Percentiles rank a stretch among this genome's conserved stretches.
Evolutionary conservation across 1,140 invertebrate genomes (phyloP).

Genomic region (Cydia splendana): DNA sequence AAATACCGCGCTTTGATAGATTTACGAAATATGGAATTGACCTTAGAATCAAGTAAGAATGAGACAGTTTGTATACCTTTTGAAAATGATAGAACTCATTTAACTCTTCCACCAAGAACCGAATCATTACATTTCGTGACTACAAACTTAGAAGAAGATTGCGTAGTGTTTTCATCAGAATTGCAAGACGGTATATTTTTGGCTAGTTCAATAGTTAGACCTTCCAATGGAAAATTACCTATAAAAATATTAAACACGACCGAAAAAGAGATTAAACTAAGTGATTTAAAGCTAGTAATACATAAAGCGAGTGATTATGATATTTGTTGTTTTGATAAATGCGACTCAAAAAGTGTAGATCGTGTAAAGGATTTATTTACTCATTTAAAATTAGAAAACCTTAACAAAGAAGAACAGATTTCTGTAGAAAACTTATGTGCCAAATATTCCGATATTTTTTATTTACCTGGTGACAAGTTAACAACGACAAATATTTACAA

Average conservation of each 20-base stretch:
- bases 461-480: conserved; percentile 6
- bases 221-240: too few species aligned
- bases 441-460: not conserved
- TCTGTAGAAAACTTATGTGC: conserved; percentile 2
- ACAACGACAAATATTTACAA: conserved; percentile 6
- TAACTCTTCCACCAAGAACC: too few species aligned
- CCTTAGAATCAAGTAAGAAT: too few species aligned
- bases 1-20: not conserved
- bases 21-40: not conserved
- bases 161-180: too few species aligned
- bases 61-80: too few species aligned
- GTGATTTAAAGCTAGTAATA: not conserved
- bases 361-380: not conserved
- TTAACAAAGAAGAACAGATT: not conserved
- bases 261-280: too few species aligned
- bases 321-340: conserved; percentile 6
- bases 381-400: not conserved
- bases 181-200: too few species aligned
- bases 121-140: too few species aligned
- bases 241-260: too few species aligned
- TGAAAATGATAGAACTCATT: too few species aligned
- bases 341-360: not conserved
- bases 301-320: not conserved
- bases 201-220: too few species aligned
- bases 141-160: too few species aligned